A percentile compares a stretch with the other conserved stretches of the same genome.
Conservation (phyloP, 2,888 invertebrate species). For the Muschampia plurimacula region DNA sequence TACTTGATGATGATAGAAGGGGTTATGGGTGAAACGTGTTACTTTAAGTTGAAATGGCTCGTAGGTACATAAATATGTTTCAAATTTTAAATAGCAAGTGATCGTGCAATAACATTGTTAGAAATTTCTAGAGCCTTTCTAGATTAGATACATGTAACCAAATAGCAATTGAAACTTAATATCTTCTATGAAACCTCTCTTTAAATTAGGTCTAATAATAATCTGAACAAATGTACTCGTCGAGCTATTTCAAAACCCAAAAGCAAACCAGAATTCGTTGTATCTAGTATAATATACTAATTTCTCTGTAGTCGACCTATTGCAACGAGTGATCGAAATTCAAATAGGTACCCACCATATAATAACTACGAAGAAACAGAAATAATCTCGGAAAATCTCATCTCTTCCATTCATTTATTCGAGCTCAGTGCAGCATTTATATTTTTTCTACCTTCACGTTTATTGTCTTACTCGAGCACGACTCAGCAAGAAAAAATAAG, state of each 20-base stretch:
- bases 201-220: too few species aligned
- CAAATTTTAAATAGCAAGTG: too few species aligned
- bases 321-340: not conserved
- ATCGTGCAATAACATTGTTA: too few species aligned
- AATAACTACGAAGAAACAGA: not conserved
- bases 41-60: not conserved
- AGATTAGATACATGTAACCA: too few species aligned
- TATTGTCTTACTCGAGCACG: constrained; percentile 4
- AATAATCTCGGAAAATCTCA: constrained; percentile 5
- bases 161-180: too few species aligned
- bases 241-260: too few species aligned
- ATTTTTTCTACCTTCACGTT: constrained; percentile 11
- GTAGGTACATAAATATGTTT: not conserved
- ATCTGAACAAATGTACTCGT: too few species aligned
- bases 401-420: constrained; percentile 12
- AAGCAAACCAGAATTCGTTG: too few species aligned
- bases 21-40: not conserved
- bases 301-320: not conserved
- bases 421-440: constrained; percentile 1
- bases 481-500: not conserved
- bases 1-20: not conserved
- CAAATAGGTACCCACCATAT: not conserved
- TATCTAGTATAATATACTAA: too few species aligned
- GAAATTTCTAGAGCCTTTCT: too few species aligned
- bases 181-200: too few species aligned